phyloP scores from a whole-genome alignment of 64 coral and sea anemone genomes.

The Montipora sp. region DNA sequence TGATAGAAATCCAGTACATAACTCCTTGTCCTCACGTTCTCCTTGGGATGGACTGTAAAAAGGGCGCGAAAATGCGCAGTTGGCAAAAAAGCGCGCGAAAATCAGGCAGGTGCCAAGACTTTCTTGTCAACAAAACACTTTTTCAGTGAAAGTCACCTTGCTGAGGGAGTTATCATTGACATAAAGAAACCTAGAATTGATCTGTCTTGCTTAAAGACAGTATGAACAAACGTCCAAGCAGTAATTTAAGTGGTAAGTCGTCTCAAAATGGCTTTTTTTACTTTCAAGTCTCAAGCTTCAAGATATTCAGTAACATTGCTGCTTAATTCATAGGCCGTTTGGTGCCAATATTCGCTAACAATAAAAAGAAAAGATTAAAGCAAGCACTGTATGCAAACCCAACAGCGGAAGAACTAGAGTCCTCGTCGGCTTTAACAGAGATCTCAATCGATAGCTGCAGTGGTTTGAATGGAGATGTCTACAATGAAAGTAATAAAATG shows the following conservation, averaged over 20 bases:
- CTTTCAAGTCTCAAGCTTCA: not conserved
- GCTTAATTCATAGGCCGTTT: constrained; percentile 8
- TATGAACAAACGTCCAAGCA: constrained; percentile 15
- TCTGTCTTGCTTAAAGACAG: not conserved
- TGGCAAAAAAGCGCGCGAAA: not conserved
- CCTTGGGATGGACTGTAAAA: not conserved
- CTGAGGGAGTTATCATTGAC: not conserved
- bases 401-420: constrained; percentile 3
- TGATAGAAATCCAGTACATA: too few relatives aligned
- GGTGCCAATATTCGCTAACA: constrained; percentile 69
- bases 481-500: not conserved
- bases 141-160: not conserved
- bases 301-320: not conserved
- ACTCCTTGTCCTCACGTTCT: too few relatives aligned
- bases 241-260: constrained; percentile 14
- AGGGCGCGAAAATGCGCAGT: not conserved
- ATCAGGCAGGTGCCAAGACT: not conserved
- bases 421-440: not conserved
- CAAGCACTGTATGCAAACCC: constrained; percentile 74
- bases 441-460: not conserved
- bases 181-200: not conserved
- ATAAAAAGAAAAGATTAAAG: constrained; percentile 66
- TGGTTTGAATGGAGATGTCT: not conserved
- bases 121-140: not conserved
- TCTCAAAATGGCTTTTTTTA: not conserved